These are phyloP conservation scores for Drosophila engyochracea DNA, from an alignment of 2,888 invertebrate species.

Conservation along the genomic window DNA sequence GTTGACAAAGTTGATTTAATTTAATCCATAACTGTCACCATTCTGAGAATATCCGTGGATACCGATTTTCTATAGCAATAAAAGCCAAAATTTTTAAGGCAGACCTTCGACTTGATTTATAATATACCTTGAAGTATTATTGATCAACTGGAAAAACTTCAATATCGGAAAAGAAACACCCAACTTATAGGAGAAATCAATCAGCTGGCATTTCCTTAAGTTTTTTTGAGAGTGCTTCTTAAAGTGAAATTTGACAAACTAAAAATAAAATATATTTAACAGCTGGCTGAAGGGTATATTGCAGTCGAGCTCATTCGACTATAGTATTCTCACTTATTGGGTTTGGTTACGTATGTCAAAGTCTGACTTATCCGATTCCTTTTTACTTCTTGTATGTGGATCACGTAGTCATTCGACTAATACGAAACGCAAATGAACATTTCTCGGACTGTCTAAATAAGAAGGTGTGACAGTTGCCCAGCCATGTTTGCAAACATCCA, in stretches of 20 bases:
- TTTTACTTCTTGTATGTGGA: conserved; percentile 54
- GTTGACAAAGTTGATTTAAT: neutral
- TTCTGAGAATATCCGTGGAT: neutral
- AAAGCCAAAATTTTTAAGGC: too few species aligned
- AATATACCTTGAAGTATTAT: too few species aligned
- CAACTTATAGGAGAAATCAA: too few species aligned
- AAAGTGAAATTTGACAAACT: neutral
- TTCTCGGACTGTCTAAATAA: conserved; percentile 17
- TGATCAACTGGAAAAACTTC: too few species aligned
- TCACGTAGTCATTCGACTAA: conserved; percentile 69
- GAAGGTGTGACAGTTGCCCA: conserved; percentile 16
- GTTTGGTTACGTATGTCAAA: conserved; percentile 1
- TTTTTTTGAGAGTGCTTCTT: neutral
- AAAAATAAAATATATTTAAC: neutral
- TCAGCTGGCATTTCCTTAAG: too few species aligned
- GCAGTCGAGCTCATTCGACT: neutral
- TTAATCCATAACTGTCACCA: neutral
- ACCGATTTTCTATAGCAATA: too few species aligned
- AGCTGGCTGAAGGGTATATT: neutral
- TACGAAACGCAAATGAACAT: conserved; percentile 72
- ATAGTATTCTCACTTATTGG: neutral
- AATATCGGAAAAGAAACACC: too few species aligned
- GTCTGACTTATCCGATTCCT: neutral
- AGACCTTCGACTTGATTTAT: too few species aligned
- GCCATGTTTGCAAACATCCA: neutral